Base-by-base conservation (phyloP, 2,113 vertebrate species). In the Phaethornis superciliosus region DNA sequence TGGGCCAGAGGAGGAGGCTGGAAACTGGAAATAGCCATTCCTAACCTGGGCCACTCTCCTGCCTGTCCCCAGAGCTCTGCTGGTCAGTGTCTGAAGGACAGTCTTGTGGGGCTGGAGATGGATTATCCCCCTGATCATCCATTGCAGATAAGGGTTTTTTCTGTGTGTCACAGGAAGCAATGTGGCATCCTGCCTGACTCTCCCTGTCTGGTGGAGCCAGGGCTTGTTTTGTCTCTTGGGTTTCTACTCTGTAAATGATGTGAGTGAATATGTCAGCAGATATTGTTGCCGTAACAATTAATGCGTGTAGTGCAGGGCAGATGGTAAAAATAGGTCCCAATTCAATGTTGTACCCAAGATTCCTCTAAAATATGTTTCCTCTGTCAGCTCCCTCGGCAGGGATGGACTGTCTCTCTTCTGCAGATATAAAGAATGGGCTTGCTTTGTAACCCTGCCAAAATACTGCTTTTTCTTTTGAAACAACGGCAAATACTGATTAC, bases 181-280 rank as follows among this genome's bases (percentile, higher is more conserved):
- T 40, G 88, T 60, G 82, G 58, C 90, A 91, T 94, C 93, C 82
- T 95, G 95, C 93, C 89, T 88, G 79, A 7, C 72, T 89, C 63
- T 10, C 65, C 20, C 76, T 86, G 88, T 83, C 91, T 88, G 24
- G 0, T 24, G 69, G 82, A 93, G 81, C 59, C 9, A 56, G 42
- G 47, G 15, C 44, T 93, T 94, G 76, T 71, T 96, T 93, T 88
- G 79, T 91, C 91, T 95, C 76, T 59, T 52, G 87, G n/a, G 33
- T 47, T 90, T 67, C 60, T 95, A 2, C 37, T 83, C 79, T 68
- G 68, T 63, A 67, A 70, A 67, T 75, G 22, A 54, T 35, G 77
- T 32, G 68, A 88, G 82, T 40, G 68, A 68, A 20, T 58, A 64
- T 62, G 64, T 79, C 91, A 96, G 80, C 89, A 85, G 81, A 93